Percentiles rank a stretch among this genome's conserved stretches.
Conservation (phyloP, 2,888 invertebrate genomes). For the Eutolmus rufibarbis region DNA sequence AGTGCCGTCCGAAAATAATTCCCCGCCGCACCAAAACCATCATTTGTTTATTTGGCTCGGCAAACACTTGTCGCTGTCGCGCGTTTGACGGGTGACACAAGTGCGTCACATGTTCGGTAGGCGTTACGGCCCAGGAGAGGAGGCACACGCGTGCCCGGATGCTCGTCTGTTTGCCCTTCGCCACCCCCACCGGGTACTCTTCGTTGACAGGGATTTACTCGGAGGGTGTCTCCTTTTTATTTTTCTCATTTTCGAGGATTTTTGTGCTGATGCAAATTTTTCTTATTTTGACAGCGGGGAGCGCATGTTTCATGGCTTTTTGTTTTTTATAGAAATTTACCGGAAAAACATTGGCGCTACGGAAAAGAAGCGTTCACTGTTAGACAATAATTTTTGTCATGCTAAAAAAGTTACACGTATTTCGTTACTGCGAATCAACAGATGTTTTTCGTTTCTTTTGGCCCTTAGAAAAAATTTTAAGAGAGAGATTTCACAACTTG, state of each 20-base stretch:
- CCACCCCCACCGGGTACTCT: not conserved
- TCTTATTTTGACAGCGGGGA: not conserved
- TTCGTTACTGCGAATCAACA: not conserved
- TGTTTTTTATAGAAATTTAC: not conserved
- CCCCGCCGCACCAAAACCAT: not conserved
- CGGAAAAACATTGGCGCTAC: not conserved
- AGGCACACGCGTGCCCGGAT: not conserved
- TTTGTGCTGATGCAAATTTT: not conserved
- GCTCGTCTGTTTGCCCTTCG: not conserved
- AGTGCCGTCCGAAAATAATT: constrained; percentile 30
- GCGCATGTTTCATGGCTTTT: not conserved
- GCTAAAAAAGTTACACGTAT: no score
- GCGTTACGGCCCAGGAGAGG: not conserved
- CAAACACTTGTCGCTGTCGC: not conserved
- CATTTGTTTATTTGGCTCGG: not conserved
- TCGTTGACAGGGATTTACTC: not conserved
- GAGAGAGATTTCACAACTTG: not conserved
- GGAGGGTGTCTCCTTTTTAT: not conserved
- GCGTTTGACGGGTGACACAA: constrained; percentile 10
- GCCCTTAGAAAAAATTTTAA: not conserved
- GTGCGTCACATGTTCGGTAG: constrained; percentile 6
- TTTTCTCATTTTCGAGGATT: not conserved
- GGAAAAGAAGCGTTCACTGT: not conserved
- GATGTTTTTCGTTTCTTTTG: not conserved
- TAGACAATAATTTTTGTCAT: not conserved